Conservation (phyloP, 2,888 invertebrate species). For the Desoria tigrina region DNA sequence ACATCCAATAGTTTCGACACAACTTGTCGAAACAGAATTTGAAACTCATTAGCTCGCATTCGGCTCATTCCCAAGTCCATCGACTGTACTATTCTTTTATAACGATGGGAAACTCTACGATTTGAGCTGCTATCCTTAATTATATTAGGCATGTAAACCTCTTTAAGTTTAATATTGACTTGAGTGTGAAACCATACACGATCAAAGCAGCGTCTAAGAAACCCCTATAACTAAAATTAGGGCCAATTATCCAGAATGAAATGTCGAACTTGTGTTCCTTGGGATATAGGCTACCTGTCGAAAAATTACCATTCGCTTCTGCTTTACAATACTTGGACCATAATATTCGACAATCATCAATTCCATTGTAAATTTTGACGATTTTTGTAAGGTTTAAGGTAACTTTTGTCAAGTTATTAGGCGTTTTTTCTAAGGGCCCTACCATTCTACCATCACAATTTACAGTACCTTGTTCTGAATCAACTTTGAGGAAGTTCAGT, state of each 20-base stretch:
- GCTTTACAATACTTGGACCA: not conserved
- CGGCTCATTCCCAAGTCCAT: not conserved
- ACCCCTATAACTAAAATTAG: not conserved
- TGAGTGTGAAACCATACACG: not conserved
- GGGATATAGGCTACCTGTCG: constrained; percentile 12
- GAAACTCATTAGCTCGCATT: not conserved
- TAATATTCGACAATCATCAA: not conserved
- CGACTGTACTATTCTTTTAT: not conserved
- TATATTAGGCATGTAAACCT: not conserved
- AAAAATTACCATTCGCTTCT: not conserved
- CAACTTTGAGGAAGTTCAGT: not conserved
- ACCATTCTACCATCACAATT: not conserved
- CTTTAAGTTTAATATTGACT: not conserved
- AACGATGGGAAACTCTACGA: constrained; percentile 6
- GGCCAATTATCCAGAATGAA: not conserved
- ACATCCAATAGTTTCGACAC: not conserved
- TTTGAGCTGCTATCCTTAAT: not conserved
- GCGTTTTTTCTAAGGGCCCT: too few relatives aligned
- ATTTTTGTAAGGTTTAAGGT: not conserved
- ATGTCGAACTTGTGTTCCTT: not conserved
- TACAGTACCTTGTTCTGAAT: not conserved
- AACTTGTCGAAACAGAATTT: not conserved
- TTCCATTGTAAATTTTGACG: not conserved
- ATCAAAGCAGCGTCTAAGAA: not conserved
- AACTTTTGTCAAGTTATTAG: not conserved